These are phyloP conservation scores for Oreochromis niloticus DNA, from an alignment of 2,113 vertebrate species.

Conservation along the genomic window DNA sequence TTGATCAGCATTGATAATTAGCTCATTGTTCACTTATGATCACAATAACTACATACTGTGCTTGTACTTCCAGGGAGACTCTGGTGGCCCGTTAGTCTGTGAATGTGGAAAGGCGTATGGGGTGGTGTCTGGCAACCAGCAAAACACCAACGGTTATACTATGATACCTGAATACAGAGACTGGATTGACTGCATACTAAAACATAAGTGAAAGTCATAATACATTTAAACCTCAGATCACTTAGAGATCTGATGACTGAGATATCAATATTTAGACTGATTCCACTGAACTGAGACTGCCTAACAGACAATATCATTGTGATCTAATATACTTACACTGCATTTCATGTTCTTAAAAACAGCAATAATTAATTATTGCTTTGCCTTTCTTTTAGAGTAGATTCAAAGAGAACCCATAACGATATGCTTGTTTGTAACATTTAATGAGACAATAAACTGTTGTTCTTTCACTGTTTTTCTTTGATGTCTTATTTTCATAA, in stretches of 20 bases:
- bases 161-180: constrained; percentile 47
- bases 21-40: not conserved
- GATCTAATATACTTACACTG: not conserved
- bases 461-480: not conserved
- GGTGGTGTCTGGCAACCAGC: constrained; percentile 41
- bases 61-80: constrained; percentile 75
- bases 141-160: constrained; percentile 46
- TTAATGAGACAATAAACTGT: not conserved
- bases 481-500: not conserved
- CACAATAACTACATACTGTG: not conserved
- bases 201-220: not conserved
- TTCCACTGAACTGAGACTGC: not conserved
- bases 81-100: constrained; percentile 47
- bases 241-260: not conserved
- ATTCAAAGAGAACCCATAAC: not conserved
- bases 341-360: not conserved
- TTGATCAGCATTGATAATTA: not conserved
- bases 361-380: not conserved
- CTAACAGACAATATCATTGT: not conserved
- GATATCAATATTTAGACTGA: not conserved
- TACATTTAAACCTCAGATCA: not conserved
- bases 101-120: constrained; percentile 51
- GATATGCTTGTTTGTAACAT: not conserved
- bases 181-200: constrained; percentile 15
- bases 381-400: not conserved